Conservation (phyloP, 2,113 vertebrate genomes). For the Circaetus gallicus region DNA sequence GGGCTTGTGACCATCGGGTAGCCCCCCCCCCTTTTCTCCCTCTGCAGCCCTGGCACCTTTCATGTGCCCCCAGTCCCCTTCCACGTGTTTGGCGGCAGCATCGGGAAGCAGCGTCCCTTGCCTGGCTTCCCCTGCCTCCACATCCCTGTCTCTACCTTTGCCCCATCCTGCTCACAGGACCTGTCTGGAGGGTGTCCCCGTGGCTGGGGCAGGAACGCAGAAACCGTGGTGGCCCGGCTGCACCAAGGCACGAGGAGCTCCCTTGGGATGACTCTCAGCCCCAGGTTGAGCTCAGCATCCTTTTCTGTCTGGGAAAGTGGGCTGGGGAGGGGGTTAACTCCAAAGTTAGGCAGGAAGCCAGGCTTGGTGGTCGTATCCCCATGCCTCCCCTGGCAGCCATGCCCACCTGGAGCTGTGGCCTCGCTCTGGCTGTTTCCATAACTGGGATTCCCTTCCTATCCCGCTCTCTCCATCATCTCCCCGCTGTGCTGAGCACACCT, state of each 20-base stretch:
- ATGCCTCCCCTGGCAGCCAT: neutral
- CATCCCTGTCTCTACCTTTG: too few relatives aligned
- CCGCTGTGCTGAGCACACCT: neutral
- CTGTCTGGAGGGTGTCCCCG: neutral
- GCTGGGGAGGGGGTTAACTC: neutral
- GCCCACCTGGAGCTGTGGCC: neutral
- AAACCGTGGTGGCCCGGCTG: fast-evolving
- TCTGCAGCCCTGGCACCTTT: neutral
- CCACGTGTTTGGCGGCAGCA: too few relatives aligned
- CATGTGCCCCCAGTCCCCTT: fast-evolving
- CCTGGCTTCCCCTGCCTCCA: neutral
- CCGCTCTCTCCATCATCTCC: neutral
- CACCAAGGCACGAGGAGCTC: neutral
- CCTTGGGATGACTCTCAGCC: neutral
- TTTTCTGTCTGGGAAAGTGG: neutral
- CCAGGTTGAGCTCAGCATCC: neutral
- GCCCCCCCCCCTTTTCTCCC: too few relatives aligned
- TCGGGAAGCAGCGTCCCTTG: neutral
- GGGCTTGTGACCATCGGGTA: neutral
- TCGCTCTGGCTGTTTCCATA: neutral
- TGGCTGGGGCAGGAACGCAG: neutral
- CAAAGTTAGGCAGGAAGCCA: neutral
- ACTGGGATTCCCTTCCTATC: neutral
- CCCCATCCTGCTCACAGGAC: neutral
- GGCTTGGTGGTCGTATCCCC: neutral